Base-by-base conservation (phyloP, 2,113 vertebrate species). In the Vimba vimba region DNA sequence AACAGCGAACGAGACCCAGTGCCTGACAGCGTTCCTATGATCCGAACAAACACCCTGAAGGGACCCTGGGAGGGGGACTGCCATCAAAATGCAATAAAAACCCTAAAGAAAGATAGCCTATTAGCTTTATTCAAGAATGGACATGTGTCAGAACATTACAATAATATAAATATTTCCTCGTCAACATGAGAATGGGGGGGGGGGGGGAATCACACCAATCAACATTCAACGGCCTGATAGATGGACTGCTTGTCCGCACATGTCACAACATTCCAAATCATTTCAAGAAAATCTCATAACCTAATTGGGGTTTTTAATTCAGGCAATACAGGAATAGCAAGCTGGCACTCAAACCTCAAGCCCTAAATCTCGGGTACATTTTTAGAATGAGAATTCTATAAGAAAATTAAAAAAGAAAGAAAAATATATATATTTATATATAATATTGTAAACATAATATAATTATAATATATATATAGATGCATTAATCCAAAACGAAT, bases 1-100 rank as follows among this genome's bases (percentile, higher is more conserved):
- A 84, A 89, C 86, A 75, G 71, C 68, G 39, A 25, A 77, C 4
- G 27, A 76, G 50, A 2, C 47, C 47, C 82, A 73, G 73, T 79
- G 7, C 33, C 7, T 66, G 86, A 89, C 52, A 86, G 21, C 23
- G 6, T 45, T 55, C 39, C 55, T 77, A 4, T 60, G 79, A 45
- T 77, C 25, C 21, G 0, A 59, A 33, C 27, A 59, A 77, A 23
- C 52, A 59, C 21, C 19, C 76, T 39, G 55, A 39, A 79, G 21
- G 11, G 36, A 23, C 36, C 1, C 36, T 36, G 15, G 33, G 30
- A 36, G 66, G 30, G 21, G 30, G 10, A 45, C 36, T 45, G 69
- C 23, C 36, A 25, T 15, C 23, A 25, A 15, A 74, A 74, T 47
- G 21, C 71, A 74, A 74, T 25, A 47, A 74, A 47, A 25, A 0